Evolutionary conservation across 2,888 invertebrate species (phyloP).

Genomic region (Caenorhabditis zanzibari): DNA sequence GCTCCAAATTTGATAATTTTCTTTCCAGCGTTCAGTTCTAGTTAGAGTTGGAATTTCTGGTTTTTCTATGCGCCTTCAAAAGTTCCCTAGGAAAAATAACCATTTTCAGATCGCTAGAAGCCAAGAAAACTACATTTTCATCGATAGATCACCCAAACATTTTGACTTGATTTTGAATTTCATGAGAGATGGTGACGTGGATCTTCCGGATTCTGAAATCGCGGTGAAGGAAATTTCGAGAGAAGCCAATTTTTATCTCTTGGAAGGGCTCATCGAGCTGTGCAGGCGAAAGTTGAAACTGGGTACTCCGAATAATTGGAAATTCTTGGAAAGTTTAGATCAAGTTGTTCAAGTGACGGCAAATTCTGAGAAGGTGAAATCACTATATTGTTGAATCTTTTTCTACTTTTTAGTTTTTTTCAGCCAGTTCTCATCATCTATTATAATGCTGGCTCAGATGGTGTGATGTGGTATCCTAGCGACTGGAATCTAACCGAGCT

Average conservation of each 20-base stretch:
- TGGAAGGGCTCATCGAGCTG: not conserved
- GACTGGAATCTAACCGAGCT: no score
- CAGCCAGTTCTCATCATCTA: no score
- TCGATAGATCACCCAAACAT: constrained; percentile 97
- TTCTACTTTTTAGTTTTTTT: no score
- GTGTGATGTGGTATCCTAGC: no score
- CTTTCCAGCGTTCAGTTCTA: no score
- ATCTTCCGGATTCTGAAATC: constrained; percentile 90
- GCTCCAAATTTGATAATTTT: no score
- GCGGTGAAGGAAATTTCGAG: constrained; percentile 95
- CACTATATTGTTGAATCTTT: no score
- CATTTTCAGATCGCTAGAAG: not conserved
- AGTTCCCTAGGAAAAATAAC: no score
- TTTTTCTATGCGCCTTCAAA: no score
- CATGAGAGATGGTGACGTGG: constrained; percentile 93
- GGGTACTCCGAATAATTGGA: no score
- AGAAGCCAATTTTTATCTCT: constrained; percentile 92
- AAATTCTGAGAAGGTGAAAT: not conserved
- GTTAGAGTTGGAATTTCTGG: no score
- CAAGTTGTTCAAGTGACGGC: not conserved
- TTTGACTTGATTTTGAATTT: constrained; percentile 97
- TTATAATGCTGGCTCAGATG: no score
- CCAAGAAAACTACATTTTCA: constrained; percentile 88
- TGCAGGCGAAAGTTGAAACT: not conserved
- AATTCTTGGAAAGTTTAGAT: not conserved